Base-by-base conservation (phyloP, 1,140 invertebrate species). In the Trypoxylus dichotomus region DNA sequence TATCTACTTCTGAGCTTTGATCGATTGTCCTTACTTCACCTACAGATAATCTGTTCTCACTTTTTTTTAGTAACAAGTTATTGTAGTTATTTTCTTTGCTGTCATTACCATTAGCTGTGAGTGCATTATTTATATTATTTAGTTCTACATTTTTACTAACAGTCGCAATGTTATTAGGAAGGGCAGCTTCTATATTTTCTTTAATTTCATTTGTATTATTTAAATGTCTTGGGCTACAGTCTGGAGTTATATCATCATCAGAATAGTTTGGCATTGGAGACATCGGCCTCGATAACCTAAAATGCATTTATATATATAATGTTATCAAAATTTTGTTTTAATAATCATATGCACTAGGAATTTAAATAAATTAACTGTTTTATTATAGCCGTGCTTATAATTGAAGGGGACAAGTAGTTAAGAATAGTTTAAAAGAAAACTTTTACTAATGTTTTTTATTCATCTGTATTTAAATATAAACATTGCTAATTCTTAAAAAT, bases 221-320 rank as follows among this genome's bases (percentile, higher is more conserved):
- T 41, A n/a, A 1, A 54, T 75, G 74, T 15, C 24, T 79, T 47
- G 79, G 84, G 54, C 77, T 83, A 11, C 86, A 71, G 68, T 87
- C 85, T 21, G 85, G 83, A 29, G 86, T 84, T 13, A 80, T 79
- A 77, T 87, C 86, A 43, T 89, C 86, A 41, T 90, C 87, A 72
- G 87, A 86, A 82, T 90, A 92, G 78, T 92, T 88, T 1, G 93
- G 92, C 84, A 94, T 91, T 19, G 94, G 94, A 19, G 93, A 96
- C 88, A 94, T 91, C 37, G 94, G 93, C 78, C 94, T 90, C 1
- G 94, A 94, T 63, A 92, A 89, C 82, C 92, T 93, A 81, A 89
- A 87, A 29, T 60, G 21, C n/a, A n/a, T n/a, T n/a, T n/a, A n/a
- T 37, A 37, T 37, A 7, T 37, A 37, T 5, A 2, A 8, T 2